Evolutionary conservation across 2,888 invertebrate genomes (phyloP).

Genomic region (Cephus runcator): DNA sequence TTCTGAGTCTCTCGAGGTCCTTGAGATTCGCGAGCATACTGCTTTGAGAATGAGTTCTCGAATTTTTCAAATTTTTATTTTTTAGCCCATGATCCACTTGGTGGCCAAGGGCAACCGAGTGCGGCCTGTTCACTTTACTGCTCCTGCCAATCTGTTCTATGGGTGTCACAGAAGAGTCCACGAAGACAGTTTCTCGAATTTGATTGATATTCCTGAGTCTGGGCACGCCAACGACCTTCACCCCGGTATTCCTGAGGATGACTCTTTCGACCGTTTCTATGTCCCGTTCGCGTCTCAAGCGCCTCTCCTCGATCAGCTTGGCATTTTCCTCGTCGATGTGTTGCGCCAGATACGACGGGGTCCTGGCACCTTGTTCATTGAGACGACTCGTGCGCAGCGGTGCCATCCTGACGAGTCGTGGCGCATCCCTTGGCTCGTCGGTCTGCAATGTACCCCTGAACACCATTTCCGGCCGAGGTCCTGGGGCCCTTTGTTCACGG

Average conservation of each 20-base stretch:
- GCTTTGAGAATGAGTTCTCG: conserved; percentile 29
- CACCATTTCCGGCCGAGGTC: conserved; percentile 45
- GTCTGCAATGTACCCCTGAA: conserved; percentile 56
- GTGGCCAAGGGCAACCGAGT: conserved; percentile 23
- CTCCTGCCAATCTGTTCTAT: conserved; percentile 34
- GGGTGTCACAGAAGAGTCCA: conserved; percentile 36
- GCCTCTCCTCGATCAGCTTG: conserved; percentile 47
- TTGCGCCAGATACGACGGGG: not conserved
- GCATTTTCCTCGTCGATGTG: conserved; percentile 41
- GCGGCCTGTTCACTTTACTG: conserved; percentile 13
- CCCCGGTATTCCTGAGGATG: conserved; percentile 45
- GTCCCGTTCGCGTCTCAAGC: conserved; percentile 45
- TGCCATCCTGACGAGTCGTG: conserved; percentile 54
- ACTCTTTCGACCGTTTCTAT: conserved; percentile 49
- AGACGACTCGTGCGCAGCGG: conserved; percentile 48
- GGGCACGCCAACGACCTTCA: conserved; percentile 46
- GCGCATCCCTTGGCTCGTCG: conserved; percentile 55
- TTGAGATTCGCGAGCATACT: conserved; percentile 54
- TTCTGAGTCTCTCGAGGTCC: conserved; percentile 52
- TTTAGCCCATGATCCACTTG: conserved; percentile 16
- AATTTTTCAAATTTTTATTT: conserved; percentile 1
- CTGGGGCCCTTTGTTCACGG: not conserved
- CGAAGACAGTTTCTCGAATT: conserved; percentile 48
- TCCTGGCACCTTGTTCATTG: conserved; percentile 2
- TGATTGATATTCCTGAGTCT: conserved; percentile 53